Evolutionary conservation across 2,888 invertebrate genomes (phyloP), one percentile per base, ranked within the genome.

Genomic region (Eutolmus rufibarbis): DNA sequence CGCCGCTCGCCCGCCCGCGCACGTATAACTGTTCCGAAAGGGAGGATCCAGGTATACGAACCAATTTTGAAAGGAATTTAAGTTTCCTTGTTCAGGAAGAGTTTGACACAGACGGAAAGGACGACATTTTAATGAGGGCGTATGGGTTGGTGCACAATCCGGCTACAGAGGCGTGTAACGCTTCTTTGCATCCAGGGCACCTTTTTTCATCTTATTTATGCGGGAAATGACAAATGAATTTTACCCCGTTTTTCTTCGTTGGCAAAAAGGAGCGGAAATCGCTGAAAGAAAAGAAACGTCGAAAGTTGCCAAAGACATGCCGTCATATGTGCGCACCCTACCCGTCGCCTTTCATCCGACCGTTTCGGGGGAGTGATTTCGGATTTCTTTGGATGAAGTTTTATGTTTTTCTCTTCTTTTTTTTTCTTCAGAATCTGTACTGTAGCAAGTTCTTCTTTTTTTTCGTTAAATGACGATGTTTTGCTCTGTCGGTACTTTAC

Each of bases 71-170:
- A 74, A 85, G 37, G 46, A 85, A 85, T 85, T 74, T 74, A 43
- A 74, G 85, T 85, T 82, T 74, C 85, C 85, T 85, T 85, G 85
- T 85, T 57, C 74, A 43, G 85, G 74, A 85, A 85, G 46, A 34
- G 46, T 85, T 85, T 85, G 46, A 46, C 74, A 74, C 82, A 84
- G 66, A 46, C 85, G 46, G 57, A 85, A 85, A 31, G 40, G 74
- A 66, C 74, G 84, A 85, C 74, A 85, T 85, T 85, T 85, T 85
- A 85, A 85, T 85, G 85, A 74, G 85, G 85, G 85, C 66, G 66
- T 66, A 66, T 66, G 66, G 28, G 66, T 28, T 66, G 66, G 66
- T 66, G 66, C 66, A 66, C 66, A 66, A 66, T 66, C 66, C 66
- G 23, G 66, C 66, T 66, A 19, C 66, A 66, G 66, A 66, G 66